These are phyloP conservation scores for Galagoides demidoff DNA, from an alignment of 2,797 vertebrate genomes.

Conservation along the genomic window DNA sequence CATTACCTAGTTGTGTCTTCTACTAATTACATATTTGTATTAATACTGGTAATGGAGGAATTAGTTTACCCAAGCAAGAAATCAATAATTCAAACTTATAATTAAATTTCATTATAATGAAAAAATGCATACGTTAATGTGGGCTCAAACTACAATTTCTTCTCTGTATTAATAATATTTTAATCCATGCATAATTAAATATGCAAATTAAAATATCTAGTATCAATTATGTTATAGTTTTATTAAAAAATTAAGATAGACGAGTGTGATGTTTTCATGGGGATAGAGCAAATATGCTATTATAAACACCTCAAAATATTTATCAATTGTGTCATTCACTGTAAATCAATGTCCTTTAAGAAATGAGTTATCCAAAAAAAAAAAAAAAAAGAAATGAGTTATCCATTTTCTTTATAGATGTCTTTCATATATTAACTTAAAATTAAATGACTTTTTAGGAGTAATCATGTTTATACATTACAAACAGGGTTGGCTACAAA, in stretches of 20 bases:
- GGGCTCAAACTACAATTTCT: conserved; percentile 63
- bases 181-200: conserved; percentile 44
- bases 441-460: not conserved
- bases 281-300: not conserved
- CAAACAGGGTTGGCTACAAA: not conserved
- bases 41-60: conserved; percentile 78
- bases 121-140: conserved; percentile 62
- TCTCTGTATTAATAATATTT: conserved; percentile 70
- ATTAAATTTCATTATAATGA: conserved; percentile 80
- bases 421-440: not conserved
- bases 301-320: not conserved
- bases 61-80: conserved; percentile 84
- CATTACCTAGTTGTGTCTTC: conserved; percentile 73
- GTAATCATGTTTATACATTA: not conserved
- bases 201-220: conserved; percentile 47
- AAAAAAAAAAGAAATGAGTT: conserved; percentile 19
- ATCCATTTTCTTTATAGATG: not conserved
- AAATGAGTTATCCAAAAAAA: not conserved
- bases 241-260: conserved; percentile 56
- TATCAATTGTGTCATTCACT: conserved; percentile 16
- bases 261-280: not conserved
- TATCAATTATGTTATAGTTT: conserved; percentile 51
- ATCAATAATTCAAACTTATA: conserved; percentile 84
- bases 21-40: conserved; percentile 84
- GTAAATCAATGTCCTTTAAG: not conserved